phyloP scores from a whole-genome alignment of 30 jellyfish, hydroid and myxozoan genomes.

The Cassiopea xamachana region DNA sequence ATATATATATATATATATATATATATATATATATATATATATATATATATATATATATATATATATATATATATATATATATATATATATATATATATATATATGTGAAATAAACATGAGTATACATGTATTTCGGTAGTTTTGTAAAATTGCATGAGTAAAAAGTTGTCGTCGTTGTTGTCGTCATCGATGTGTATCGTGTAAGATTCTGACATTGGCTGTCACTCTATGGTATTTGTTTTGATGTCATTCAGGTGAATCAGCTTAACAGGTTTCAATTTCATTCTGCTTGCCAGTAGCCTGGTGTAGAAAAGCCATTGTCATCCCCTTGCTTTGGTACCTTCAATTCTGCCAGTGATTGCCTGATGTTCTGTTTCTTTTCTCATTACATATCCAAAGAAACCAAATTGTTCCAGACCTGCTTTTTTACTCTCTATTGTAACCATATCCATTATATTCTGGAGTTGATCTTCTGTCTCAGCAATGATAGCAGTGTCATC shows the following conservation, averaged over 20 bases:
- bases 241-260: slow-evolving; percentile 3
- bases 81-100: no score
- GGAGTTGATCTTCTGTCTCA: slow-evolving; percentile 41
- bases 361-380: background rate
- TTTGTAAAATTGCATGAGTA: no score
- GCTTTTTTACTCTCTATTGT: slow-evolving; percentile 17
- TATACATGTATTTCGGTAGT: no score
- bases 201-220: slow-evolving; percentile 52
- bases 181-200: slow-evolving; percentile 21
- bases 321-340: slow-evolving; percentile 30
- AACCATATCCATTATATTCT: slow-evolving; percentile 15
- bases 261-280: slow-evolving; percentile 14
- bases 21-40: no score
- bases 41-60: no score
- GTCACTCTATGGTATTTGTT: slow-evolving; percentile 28
- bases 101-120: no score
- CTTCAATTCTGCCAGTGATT: slow-evolving; percentile 18
- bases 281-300: background rate
- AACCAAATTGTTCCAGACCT: slow-evolving; percentile 14
- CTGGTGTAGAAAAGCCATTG: slow-evolving; percentile 21
- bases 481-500: slow-evolving; percentile 56
- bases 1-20: no score
- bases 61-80: no score
- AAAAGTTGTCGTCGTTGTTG: background rate
- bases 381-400: slow-evolving; percentile 26